Evolutionary conservation across 2,888 invertebrate genomes (phyloP).

Genomic region (Parochlus steinenii): DNA sequence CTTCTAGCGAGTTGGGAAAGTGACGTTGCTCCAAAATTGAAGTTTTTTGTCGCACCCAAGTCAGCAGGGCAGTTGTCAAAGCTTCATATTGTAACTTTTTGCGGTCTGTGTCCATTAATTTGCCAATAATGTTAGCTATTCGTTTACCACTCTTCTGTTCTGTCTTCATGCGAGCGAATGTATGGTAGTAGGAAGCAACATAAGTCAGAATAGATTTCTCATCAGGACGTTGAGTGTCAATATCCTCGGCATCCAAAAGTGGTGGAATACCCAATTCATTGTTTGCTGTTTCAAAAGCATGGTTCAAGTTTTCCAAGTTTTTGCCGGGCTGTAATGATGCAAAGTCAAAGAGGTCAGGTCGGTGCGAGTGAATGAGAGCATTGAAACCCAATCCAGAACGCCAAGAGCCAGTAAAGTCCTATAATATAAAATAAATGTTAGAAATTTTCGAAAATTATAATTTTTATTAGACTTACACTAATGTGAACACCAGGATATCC

Average conservation of each 20-base stretch:
- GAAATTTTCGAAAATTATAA: background rate
- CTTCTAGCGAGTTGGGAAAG: conserved; percentile 89
- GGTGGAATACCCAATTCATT: conserved; percentile 79
- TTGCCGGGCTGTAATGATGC: conserved; percentile 57
- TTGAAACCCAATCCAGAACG: conserved; percentile 94
- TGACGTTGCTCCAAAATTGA: conserved; percentile 63
- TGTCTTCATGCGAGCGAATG: conserved; percentile 97
- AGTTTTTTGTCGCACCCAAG: conserved; percentile 86
- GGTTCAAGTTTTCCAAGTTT: conserved; percentile 90
- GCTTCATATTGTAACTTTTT: conserved; percentile 80
- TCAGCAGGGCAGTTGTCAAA: conserved; percentile 67
- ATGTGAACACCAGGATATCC: conserved; percentile 84
- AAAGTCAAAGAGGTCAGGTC: conserved; percentile 90
- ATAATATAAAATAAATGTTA: background rate
- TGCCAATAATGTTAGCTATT: conserved; percentile 94
- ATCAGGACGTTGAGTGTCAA: conserved; percentile 85
- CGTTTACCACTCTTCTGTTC: conserved; percentile 94
- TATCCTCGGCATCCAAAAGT: conserved; percentile 90
- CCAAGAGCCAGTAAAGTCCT: conserved; percentile 86
- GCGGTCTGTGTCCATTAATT: conserved; percentile 88
- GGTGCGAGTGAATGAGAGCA: conserved; percentile 93
- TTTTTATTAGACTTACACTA: conserved; percentile 26
- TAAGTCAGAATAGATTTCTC: conserved; percentile 99
- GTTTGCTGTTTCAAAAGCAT: conserved; percentile 92
- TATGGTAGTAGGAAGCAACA: conserved; percentile 97